Evolutionary conservation across 2,113 vertebrate genomes (phyloP).

Genomic region (Pygoscelis adeliae): DNA sequence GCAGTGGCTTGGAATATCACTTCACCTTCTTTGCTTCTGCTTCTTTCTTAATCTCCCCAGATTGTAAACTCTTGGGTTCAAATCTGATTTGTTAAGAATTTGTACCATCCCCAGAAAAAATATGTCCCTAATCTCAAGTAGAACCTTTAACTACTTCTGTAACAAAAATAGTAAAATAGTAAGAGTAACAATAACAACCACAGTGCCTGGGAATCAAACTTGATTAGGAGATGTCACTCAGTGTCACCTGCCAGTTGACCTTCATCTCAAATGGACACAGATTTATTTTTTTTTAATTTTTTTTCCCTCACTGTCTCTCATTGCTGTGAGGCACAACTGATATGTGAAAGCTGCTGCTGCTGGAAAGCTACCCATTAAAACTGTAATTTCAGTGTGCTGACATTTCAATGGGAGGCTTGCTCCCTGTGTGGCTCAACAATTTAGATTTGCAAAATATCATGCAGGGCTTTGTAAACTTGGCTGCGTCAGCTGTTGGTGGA

Average conservation of each 20-base stretch:
- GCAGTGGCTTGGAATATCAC: not conserved
- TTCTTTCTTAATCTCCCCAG: not conserved
- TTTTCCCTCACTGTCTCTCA: not conserved
- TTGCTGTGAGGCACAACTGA: not conserved
- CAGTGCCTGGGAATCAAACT: not conserved
- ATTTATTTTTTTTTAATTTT: not conserved
- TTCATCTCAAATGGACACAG: not conserved
- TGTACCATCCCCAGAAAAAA: not conserved
- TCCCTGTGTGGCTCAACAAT: not conserved
- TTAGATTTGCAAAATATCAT: not conserved
- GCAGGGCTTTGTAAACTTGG: not conserved
- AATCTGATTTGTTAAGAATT: not conserved
- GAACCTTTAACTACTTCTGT: not conserved
- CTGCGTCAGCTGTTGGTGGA: not conserved
- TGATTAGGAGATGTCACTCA: not conserved
- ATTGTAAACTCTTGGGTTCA: not conserved
- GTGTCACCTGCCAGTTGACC: not conserved
- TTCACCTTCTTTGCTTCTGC: not conserved
- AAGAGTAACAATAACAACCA: not conserved
- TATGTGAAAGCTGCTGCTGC: not conserved
- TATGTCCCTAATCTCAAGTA: not conserved
- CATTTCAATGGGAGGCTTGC: not conserved
- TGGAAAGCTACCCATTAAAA: conserved; percentile 18
- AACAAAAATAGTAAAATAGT: not conserved
- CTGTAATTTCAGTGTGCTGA: not conserved